Conservation (phyloP, 2,888 invertebrate genomes). For the Anoncus sp. region DNA sequence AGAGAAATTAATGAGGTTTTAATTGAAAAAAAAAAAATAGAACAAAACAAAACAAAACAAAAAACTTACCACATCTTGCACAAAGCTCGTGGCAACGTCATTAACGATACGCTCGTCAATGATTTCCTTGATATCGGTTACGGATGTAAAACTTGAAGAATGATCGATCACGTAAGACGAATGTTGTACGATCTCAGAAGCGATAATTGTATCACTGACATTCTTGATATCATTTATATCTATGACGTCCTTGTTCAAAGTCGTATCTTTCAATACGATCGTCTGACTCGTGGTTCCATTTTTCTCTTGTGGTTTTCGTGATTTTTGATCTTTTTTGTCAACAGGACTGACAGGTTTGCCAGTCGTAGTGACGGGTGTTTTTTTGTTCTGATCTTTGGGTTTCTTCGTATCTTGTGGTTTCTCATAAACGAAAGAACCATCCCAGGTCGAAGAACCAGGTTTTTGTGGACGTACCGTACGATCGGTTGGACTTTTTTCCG, state of each 20-base stretch:
- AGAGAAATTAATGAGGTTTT: too few species aligned
- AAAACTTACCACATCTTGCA: conserved; percentile 74
- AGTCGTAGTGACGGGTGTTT: conserved; percentile 32
- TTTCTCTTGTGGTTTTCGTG: conserved; percentile 59
- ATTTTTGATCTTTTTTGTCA: conserved; percentile 51
- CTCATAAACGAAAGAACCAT: conserved; percentile 72
- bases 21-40: background rate
- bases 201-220: conserved; percentile 82
- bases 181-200: conserved; percentile 74
- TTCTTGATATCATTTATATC: conserved; percentile 79
- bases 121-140: conserved; percentile 73
- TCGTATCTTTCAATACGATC: conserved; percentile 48
- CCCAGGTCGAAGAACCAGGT: conserved; percentile 72
- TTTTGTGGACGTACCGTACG: conserved; percentile 63
- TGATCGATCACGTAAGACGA: conserved; percentile 77
- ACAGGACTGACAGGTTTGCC: conserved; percentile 61
- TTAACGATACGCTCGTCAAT: conserved; percentile 84
- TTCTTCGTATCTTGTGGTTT: conserved; percentile 66
- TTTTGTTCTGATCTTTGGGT: conserved; percentile 45
- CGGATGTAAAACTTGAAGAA: conserved; percentile 75
- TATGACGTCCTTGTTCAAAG: conserved; percentile 72
- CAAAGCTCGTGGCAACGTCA: conserved; percentile 77
- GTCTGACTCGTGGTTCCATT: conserved; percentile 32
- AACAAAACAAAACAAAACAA: background rate
- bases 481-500: conserved; percentile 64